Evolutionary conservation across 2,888 invertebrate species (phyloP), one percentile per base, ranked within the genome.

Genomic region (Marronus borbonicus): DNA sequence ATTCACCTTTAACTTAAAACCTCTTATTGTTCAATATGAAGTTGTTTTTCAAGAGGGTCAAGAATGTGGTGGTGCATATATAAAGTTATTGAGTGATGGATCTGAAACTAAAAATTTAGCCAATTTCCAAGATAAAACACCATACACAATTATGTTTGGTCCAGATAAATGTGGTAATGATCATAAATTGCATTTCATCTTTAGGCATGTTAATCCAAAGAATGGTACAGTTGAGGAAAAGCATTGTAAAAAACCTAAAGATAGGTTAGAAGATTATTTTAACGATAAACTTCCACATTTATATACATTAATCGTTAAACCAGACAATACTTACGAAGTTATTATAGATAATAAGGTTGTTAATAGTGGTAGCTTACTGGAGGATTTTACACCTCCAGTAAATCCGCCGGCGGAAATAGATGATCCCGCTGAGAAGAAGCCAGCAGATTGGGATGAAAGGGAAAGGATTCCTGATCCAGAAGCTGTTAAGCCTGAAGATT

Each of bases 121-220:
- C 82, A 91, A 93, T 85, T 98, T 99, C 90, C 82, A 82, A 88
- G 99, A 99, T 90, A 98, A 97, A 89, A 98, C 98, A 0, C 95
- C 98, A 0, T 99, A 99, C 90, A 96, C 98, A 1, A 97, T 99
- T 85, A 99, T 99, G 99, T 99, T 99, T 90, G 99, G 99, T 0
- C 99, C 99, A 8, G 99, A 99, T 91, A 99, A 98, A 89, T 99
- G 99, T 89, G 99, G 99, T 81, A 96, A 95, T 86, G 97, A 97
- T 88, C 94, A 96, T 86, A 98, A 98, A 90, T 93, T 97, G 87
- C 94, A 94, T 87, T 94, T 94, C 88, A 99, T 99, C 88, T 97
- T 99, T 90, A 93, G 96, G 74, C 98, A 98, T 88, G 94, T 93
- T 88, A 99, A 99, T 90, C 99, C 98, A 10, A 91, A 93, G 85